Evolutionary conservation across 2,888 invertebrate genomes (phyloP).

Genomic region (Apodemia hepburni): DNA sequence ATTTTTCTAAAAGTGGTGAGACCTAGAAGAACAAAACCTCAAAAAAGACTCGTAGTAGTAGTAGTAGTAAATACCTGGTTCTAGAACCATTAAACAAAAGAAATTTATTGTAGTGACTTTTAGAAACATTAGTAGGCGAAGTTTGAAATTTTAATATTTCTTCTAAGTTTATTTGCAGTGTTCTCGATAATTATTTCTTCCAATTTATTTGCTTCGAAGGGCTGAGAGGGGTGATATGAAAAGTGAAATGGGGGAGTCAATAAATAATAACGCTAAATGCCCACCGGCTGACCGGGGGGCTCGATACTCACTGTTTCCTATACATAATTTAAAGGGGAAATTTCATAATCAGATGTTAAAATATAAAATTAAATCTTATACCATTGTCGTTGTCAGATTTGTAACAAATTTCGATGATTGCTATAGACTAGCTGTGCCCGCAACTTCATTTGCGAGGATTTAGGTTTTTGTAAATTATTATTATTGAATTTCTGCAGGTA

Average conservation of each 20-base stretch:
- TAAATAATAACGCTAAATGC: conserved; percentile 77
- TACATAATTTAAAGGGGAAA: conserved; percentile 21
- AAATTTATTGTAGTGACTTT: not conserved
- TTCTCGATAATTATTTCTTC: conserved; percentile 78
- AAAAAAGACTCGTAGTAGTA: too few species aligned
- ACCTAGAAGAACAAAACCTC: too few species aligned
- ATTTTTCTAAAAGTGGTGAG: too few species aligned
- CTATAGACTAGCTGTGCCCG: too few species aligned
- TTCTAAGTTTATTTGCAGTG: conserved; percentile 68
- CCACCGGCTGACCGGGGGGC: conserved; percentile 59
- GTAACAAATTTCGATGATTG: too few species aligned
- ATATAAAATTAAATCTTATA: conserved; percentile 4
- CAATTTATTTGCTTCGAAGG: conserved; percentile 65
- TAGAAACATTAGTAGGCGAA: not conserved
- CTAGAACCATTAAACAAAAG: too few species aligned
- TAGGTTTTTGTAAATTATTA: too few species aligned
- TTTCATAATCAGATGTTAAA: conserved; percentile 14
- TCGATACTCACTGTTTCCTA: conserved; percentile 20
- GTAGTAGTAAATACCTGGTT: too few species aligned
- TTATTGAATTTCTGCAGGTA: too few species aligned
- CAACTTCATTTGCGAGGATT: too few species aligned
- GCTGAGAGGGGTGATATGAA: conserved; percentile 57
- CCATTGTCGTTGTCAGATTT: not conserved
- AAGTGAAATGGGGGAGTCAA: conserved; percentile 68
- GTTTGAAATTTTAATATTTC: conserved; percentile 12